Evolutionary conservation across 2,888 invertebrate species (phyloP).

Genomic region (Melanotus villosus): DNA sequence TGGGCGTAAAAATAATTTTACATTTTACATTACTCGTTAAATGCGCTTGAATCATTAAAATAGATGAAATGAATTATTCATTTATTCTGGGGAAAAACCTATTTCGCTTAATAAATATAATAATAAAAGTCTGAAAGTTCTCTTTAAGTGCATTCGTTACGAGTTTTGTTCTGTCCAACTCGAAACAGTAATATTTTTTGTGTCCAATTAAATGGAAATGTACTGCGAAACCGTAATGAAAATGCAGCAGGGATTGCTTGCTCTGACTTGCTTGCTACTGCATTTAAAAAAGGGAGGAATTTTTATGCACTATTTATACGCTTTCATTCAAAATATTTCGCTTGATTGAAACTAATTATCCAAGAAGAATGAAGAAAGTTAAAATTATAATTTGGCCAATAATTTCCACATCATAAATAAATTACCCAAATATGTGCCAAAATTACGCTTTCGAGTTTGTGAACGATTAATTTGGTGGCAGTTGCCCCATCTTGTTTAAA

Average conservation of each 20-base stretch:
- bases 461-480: too few relatives aligned
- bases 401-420: too few relatives aligned
- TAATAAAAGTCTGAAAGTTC: conserved; percentile 42
- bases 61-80: conserved; percentile 50
- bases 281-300: background rate
- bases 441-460: too few relatives aligned
- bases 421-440: too few relatives aligned
- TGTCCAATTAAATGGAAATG: conserved; percentile 38
- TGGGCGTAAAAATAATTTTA: conserved; percentile 40
- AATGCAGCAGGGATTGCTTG: conserved; percentile 22
- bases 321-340: conserved; percentile 13
- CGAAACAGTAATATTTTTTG: conserved; percentile 24
- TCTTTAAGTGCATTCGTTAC: conserved; percentile 35
- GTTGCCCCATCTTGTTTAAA: too few relatives aligned
- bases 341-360: too few relatives aligned
- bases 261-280: background rate
- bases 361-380: too few relatives aligned
- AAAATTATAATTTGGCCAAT: too few relatives aligned
- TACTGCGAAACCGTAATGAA: conserved; percentile 21
- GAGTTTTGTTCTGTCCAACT: conserved; percentile 32
- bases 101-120: conserved; percentile 41
- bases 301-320: conserved; percentile 22
- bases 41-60: conserved; percentile 45
- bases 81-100: conserved; percentile 30
- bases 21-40: conserved; percentile 46